Base-by-base conservation (phyloP, 2,797 vertebrate genomes). In the Tinamus major region DNA sequence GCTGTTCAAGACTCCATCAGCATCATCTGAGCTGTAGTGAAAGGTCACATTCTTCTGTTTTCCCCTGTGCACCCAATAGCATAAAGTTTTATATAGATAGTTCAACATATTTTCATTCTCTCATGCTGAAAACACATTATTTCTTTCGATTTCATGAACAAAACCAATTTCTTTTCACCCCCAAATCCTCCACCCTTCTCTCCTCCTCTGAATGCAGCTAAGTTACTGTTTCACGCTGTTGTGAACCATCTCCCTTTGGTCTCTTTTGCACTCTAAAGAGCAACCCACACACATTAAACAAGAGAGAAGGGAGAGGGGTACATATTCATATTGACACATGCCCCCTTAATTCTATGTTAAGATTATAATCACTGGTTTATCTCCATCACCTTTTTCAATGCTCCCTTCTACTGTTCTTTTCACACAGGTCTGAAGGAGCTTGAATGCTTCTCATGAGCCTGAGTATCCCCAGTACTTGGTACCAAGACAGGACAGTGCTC, bases 351-450 rank as follows among this genome's bases (percentile, higher is more conserved):
- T 85, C 86, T 56, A 46, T 75, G 44, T 67, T 81, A 33, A 63
- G 88, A 42, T 55, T 1, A 35, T 29, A 82, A 85, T 64, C 68
- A 20, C 63, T 26, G 3, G 18, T 79, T 90, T 68, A 72, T 69
- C 81, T 87, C 92, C 68, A 62, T 48, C 85, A 39, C 18, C 63
- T 17, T 48, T 92, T 93, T 83, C 85, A 62, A 26, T 48, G 56
- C 69, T 35, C 67, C 85, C 14, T 3, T 68, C 93, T 87, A 39
- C 68, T 5, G 0, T 33, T 68, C 91, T 92, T 85, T 72, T n/a
- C 37, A 61, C 87, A 87, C 65, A 55, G 94, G 76, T 91, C 92
- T 46, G 87, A 95, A 91, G 94, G 96, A 80, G 78, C 41, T 53
- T 46, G 49, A 26, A 31, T 3, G 44, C 64, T 62, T 33, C 81